Conservation (phyloP, 2,888 invertebrate species). For the Ichneumoninae sp. region DNA sequence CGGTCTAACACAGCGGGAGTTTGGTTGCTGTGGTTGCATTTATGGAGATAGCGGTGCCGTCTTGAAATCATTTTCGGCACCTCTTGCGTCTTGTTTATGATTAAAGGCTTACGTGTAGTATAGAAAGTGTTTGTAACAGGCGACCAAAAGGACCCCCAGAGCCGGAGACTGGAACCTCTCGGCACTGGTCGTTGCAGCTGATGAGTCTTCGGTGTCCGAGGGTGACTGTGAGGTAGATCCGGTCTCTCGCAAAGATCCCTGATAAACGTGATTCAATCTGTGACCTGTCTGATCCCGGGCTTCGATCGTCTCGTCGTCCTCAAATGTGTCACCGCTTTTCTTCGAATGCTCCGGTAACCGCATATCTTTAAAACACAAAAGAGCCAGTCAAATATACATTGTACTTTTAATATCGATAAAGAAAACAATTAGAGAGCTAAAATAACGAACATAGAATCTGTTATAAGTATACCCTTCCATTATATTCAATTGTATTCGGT, state of each 20-base stretch:
- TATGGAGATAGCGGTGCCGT: background rate
- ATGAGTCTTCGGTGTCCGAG: slow-evolving; percentile 64
- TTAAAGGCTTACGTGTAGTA: slow-evolving; percentile 71
- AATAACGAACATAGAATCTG: background rate
- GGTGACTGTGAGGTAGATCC: slow-evolving; percentile 83
- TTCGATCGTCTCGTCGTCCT: slow-evolving; percentile 69
- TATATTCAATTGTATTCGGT: no score
- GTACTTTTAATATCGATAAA: background rate
- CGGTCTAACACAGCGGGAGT: background rate
- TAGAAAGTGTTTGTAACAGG: slow-evolving; percentile 70
- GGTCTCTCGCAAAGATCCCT: slow-evolving; percentile 88
- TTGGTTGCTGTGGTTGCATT: background rate
- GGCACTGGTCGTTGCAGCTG: slow-evolving; percentile 56
- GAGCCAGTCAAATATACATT: background rate
- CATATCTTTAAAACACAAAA: slow-evolving; percentile 75
- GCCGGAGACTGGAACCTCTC: slow-evolving; percentile 61
- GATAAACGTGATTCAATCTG: slow-evolving; percentile 86
- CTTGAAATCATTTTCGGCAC: background rate
- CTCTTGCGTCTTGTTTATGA: background rate
- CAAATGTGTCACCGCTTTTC: slow-evolving; percentile 74
- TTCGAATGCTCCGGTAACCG: slow-evolving; percentile 76
- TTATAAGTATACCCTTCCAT: no score
- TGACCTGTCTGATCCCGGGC: slow-evolving; percentile 76
- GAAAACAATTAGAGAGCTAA: background rate
- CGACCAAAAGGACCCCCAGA: slow-evolving; percentile 70